phyloP scores from a whole-genome alignment of 1,140 invertebrate genomes.

The Parapsyche elsis region DNA sequence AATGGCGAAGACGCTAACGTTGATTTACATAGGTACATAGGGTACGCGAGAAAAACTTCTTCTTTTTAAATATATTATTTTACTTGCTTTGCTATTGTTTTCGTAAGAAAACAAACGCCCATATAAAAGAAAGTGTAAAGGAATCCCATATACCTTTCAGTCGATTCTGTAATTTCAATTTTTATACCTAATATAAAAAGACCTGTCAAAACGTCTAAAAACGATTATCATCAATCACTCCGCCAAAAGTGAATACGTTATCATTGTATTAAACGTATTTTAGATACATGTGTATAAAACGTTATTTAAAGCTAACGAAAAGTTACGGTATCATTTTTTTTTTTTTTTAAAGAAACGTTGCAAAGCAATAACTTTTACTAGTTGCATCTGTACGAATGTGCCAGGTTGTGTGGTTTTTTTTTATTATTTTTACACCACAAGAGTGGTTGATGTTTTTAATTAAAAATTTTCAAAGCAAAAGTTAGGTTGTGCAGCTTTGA shows the following conservation, averaged over 20 bases:
- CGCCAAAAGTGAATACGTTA: neutral
- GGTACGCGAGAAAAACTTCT: neutral
- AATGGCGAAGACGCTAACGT: constrained; percentile 11
- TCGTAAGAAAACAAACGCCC: neutral
- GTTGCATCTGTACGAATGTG: no score
- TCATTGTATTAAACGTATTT: neutral
- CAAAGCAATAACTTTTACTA: no score
- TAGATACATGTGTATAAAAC: neutral
- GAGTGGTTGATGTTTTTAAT: no score
- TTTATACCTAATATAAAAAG: neutral
- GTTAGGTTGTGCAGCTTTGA: no score
- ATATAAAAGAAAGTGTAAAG: no score
- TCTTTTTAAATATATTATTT: neutral
- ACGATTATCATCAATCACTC: constrained; percentile 29
- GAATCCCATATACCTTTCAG: neutral
- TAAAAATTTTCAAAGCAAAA: no score
- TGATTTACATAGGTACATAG: neutral
- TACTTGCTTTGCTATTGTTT: neutral
- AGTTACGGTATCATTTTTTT: no score
- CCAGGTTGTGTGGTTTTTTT: no score
- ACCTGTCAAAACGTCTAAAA: neutral
- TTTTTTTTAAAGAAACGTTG: no score
- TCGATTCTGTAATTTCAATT: neutral
- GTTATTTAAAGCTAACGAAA: neutral
- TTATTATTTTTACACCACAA: no score